Evolutionary conservation across 2,113 vertebrate species (phyloP), one percentile per base, ranked within the genome.

Genomic region (Atherinomorus stipes): DNA sequence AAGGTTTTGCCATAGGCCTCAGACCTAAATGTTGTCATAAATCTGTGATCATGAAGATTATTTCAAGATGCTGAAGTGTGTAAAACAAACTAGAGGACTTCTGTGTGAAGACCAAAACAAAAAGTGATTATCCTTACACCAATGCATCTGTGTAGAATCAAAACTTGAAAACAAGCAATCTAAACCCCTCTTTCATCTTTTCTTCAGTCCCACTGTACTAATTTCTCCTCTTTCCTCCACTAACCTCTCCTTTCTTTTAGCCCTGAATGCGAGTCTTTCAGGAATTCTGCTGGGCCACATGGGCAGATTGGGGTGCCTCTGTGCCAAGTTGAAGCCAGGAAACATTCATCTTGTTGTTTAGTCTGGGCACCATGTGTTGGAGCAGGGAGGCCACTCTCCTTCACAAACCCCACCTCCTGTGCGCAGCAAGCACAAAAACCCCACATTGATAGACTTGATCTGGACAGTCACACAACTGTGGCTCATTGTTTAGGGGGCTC

Each of bases 271-370:
- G 0, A 37, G 53, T 4, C 64, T 50, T 76, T 86, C 66, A 74
- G 40, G 45, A 51, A 34, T 40, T 60, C 76, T 22, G 42, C 71
- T 44, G 21, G 79, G 67, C 66, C 72, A 60, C 82, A 47, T 2
- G 34, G 66, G 64, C 70, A 76, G 83, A 88, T 38, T 52, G 74
- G 60, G 66, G 67, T 60, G 53, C 53, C 60, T 81, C 67, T 1
- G 18, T 86, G 77, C 85, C 89, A 87, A 86, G 77, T 40, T 53
- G 66, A 52, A 76, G 76, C 84, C 85, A 82, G 86, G 82, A 92
- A 88, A 87, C 88, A 84, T 88, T 88, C 77, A 80, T 88, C 87
- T 83, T 65, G 77, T 74, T 90, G 88, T 91, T 90, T 89, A 91
- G 91, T 91, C 88, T 91, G 88, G 76, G 82, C 74, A 79, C 80